Conservation (phyloP, 2,888 invertebrate genomes). For the Quadroppia sp. region DNA sequence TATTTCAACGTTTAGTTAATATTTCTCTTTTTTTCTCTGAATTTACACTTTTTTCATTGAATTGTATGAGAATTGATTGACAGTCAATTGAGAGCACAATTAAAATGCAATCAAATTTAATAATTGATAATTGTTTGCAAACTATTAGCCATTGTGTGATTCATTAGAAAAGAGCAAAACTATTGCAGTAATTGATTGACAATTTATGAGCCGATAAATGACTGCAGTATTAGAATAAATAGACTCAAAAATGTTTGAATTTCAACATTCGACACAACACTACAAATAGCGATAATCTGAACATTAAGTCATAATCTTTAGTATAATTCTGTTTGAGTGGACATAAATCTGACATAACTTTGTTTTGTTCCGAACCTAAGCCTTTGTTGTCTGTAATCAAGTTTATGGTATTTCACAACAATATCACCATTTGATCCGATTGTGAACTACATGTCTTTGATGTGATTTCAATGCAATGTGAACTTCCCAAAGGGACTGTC, state of each 20-base stretch:
- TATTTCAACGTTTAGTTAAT: not conserved
- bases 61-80: not conserved
- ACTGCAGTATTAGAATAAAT: too few relatives aligned
- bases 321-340: constrained; percentile 11
- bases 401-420: constrained; percentile 15
- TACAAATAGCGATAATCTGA: not conserved
- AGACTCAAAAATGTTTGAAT: too few relatives aligned
- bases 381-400: not conserved
- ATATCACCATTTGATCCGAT: constrained; percentile 20
- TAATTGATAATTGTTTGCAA: constrained; percentile 1
- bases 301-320: not conserved
- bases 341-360: not conserved
- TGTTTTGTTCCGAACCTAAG: not conserved
- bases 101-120: not conserved
- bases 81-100: not conserved
- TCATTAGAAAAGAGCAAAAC: not conserved
- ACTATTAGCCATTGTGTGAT: not conserved
- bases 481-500: constrained; percentile 34
- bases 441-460: constrained; percentile 30
- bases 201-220: too few relatives aligned
- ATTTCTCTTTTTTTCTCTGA: not conserved
- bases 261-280: too few relatives aligned
- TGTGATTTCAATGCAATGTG: constrained; percentile 34
- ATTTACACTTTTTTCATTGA: not conserved
- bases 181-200: too few relatives aligned